Conservation (phyloP, 1,140 invertebrate species). For the Procambarus clarkii region DNA sequence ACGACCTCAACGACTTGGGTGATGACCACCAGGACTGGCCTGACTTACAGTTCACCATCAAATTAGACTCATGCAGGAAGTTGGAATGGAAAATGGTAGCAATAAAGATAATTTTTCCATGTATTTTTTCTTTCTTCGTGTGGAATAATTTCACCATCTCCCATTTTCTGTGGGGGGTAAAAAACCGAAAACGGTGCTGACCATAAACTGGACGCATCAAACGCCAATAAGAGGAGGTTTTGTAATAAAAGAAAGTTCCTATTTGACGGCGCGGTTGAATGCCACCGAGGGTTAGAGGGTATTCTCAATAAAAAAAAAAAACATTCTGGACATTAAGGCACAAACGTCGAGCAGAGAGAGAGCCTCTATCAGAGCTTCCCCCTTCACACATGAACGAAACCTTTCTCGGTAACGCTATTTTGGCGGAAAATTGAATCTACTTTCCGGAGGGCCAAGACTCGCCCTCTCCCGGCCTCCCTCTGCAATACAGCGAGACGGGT, state of each 20-base stretch:
- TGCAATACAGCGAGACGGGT: background rate
- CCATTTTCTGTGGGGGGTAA: background rate
- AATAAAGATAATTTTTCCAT: background rate
- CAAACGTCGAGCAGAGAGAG: background rate
- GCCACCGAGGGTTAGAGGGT: background rate
- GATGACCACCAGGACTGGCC: no score
- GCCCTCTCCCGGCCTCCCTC: background rate
- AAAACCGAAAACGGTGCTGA: background rate
- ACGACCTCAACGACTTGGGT: no score
- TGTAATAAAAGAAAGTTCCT: background rate
- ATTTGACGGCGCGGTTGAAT: background rate
- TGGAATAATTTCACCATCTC: background rate
- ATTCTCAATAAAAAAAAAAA: background rate
- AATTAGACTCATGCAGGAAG: background rate
- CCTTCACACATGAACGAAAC: background rate
- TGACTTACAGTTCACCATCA: background rate
- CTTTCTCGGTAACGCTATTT: background rate
- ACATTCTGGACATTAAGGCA: background rate
- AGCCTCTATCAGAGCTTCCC: background rate
- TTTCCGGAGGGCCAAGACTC: background rate
- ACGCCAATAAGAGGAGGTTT: background rate
- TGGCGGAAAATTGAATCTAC: background rate
- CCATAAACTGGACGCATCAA: background rate
- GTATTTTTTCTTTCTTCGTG: background rate
- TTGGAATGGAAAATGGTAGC: background rate